Conservation (phyloP, 37 sponge, comb jelly and placozoan species). For the Cliona cf. orientalis region DNA sequence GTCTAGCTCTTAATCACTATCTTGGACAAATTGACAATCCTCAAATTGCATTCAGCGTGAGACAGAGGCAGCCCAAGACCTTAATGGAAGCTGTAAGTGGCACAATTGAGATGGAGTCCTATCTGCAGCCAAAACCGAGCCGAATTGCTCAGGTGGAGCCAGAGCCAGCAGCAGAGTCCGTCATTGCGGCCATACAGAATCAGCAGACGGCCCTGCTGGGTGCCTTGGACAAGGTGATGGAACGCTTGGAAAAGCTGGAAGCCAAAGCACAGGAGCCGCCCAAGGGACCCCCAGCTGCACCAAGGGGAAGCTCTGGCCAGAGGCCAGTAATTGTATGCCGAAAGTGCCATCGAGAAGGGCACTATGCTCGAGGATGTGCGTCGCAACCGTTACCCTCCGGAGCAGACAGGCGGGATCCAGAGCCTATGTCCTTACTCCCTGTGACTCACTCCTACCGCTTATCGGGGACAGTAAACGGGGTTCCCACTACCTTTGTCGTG, state of each 20-base stretch:
- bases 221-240: too few relatives aligned
- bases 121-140: too few relatives aligned
- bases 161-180: not conserved
- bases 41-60: slow-evolving; percentile 43
- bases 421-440: too few relatives aligned
- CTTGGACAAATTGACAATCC: slow-evolving; percentile 24
- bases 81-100: slow-evolving; percentile 40
- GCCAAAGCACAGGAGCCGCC: not conserved
- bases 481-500: not conserved
- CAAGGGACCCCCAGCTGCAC: not conserved
- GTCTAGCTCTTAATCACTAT: slow-evolving; percentile 27
- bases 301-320: not conserved
- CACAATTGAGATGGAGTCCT: slow-evolving; percentile 60
- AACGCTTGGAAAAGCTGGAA: not conserved
- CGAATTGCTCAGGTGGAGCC: too few relatives aligned
- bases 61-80: slow-evolving; percentile 39
- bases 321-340: too few relatives aligned
- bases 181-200: not conserved
- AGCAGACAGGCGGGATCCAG: too few relatives aligned
- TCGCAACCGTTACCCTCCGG: not conserved
- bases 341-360: not conserved
- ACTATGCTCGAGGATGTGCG: not conserved
- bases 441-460: too few relatives aligned
- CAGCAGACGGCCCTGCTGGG: too few relatives aligned
- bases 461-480: slow-evolving; percentile 10